Evolutionary conservation across 2,888 invertebrate species (phyloP).

Genomic region (Suillia variegata): DNA sequence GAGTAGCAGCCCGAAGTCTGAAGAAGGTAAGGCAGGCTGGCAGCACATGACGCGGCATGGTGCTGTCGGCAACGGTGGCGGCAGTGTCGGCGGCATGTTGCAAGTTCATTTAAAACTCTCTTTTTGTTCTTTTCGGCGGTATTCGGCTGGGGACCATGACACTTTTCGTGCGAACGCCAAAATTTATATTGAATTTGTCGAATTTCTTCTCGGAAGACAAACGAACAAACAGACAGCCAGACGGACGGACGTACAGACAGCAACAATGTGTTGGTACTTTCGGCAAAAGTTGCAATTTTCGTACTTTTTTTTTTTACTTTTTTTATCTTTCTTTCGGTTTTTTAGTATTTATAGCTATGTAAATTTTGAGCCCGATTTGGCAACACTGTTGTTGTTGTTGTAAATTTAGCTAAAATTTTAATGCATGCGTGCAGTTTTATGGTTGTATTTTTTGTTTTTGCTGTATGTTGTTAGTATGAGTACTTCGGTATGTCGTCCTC

Average conservation of each 20-base stretch:
- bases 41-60: not conserved
- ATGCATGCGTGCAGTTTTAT: not conserved
- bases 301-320: too few species aligned
- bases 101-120: not conserved
- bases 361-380: too few species aligned
- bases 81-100: not conserved
- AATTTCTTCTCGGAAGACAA: not conserved
- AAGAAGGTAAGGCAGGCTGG: not conserved
- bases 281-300: not conserved
- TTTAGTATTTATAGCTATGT: too few species aligned
- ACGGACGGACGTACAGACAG: too few species aligned
- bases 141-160: too few species aligned
- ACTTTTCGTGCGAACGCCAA: not conserved
- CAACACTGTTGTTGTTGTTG: conserved; percentile 28
- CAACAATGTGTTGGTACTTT: too few species aligned
- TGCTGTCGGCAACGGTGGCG: not conserved
- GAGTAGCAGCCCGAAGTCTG: too few species aligned
- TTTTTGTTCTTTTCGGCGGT: not conserved
- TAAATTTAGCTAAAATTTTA: conserved; percentile 1
- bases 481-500: conserved; percentile 25
- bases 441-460: conserved; percentile 26
- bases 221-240: not conserved
- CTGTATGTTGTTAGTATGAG: conserved; percentile 35
- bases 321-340: too few species aligned
- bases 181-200: not conserved